These are phyloP conservation scores for Buphagus erythrorhynchus DNA, from an alignment of 2,797 vertebrate species.

Conservation along the genomic window DNA sequence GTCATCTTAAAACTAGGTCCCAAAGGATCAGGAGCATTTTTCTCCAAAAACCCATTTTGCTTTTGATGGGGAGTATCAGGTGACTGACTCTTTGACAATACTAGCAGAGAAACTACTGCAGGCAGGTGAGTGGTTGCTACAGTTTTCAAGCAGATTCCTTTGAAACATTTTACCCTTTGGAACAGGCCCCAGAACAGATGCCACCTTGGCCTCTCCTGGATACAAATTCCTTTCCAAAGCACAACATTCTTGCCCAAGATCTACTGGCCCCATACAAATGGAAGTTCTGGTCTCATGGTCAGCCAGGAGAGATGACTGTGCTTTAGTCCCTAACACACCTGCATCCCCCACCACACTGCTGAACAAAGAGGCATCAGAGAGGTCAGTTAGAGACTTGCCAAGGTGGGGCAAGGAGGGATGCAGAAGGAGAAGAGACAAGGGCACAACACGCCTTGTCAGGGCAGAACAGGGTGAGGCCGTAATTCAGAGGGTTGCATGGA, in stretches of 20 bases:
- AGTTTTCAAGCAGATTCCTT: neutral
- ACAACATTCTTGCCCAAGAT: neutral
- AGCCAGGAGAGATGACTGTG: neutral
- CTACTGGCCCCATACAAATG: neutral
- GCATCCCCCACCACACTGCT: neutral
- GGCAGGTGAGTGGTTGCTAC: neutral
- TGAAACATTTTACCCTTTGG: neutral
- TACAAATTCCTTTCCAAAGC: neutral
- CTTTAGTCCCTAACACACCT: neutral
- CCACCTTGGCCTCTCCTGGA: neutral
- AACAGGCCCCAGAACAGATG: neutral
- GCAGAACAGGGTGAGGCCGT: neutral
- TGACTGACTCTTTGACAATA: neutral
- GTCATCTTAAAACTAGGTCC: neutral
- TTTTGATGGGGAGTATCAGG: neutral
- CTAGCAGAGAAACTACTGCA: neutral
- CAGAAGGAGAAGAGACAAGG: neutral
- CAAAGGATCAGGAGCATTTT: neutral
- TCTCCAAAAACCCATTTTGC: neutral
- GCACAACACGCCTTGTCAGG: neutral
- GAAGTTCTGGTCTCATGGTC: neutral
- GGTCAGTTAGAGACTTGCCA: neutral
- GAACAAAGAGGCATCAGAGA: neutral
- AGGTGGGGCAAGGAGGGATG: neutral
- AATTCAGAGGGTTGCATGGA: neutral